Evolutionary conservation across 2,113 vertebrate genomes (phyloP).

Genomic region (Xerus inauris): DNA sequence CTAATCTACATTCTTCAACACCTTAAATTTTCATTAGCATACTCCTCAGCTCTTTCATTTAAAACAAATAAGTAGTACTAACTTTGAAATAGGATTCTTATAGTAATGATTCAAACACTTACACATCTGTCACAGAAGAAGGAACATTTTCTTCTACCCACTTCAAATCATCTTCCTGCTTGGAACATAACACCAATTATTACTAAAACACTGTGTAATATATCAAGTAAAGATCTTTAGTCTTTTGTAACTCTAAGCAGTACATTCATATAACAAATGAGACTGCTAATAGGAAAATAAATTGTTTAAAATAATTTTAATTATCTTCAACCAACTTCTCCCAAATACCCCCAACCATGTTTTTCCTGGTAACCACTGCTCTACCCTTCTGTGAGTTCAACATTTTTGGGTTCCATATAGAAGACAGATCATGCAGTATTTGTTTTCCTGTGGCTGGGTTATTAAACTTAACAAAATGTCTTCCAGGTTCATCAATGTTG

Average conservation of each 20-base stretch:
- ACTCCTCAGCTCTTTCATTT: slow-evolving; percentile 32
- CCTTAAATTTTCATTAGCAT: slow-evolving; percentile 52
- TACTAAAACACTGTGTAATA: slow-evolving; percentile 39
- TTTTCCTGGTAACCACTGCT: not conserved
- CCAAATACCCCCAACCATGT: not conserved
- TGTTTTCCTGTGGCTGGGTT: not conserved
- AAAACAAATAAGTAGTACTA: slow-evolving; percentile 34
- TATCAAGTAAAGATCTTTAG: not conserved
- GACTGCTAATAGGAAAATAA: not conserved
- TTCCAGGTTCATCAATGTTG: not conserved
- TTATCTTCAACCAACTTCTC: not conserved
- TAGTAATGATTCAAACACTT: slow-evolving; percentile 82
- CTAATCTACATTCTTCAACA: slow-evolving; percentile 11
- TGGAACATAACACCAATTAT: slow-evolving; percentile 61
- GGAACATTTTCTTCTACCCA: slow-evolving; percentile 92
- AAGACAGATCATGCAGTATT: not conserved
- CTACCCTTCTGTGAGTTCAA: not conserved
- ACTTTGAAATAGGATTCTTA: slow-evolving; percentile 41
- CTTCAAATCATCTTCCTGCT: slow-evolving; percentile 91
- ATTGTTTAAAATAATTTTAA: not conserved
- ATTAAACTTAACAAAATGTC: not conserved
- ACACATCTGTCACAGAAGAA: slow-evolving; percentile 91
- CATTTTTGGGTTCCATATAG: not conserved
- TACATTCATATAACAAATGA: not conserved
- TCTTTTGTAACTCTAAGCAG: slow-evolving; percentile 20